Evolutionary conservation across 64 coral and sea anemone species (phyloP), one percentile per base, ranked within the genome.

Genomic region (Stichodactyla mertensii): DNA sequence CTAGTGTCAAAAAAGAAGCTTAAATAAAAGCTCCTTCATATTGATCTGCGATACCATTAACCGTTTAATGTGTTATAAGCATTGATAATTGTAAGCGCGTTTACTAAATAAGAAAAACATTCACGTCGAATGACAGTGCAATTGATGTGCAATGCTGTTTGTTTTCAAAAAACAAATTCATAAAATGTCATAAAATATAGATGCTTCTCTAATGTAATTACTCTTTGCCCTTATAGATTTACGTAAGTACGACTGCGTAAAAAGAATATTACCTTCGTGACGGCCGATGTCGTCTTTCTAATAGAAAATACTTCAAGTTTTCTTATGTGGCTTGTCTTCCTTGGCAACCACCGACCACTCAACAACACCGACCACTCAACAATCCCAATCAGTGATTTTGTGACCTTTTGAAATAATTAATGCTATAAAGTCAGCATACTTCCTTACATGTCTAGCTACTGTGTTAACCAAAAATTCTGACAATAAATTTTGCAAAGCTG

Each of bases 271-370:
- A 74, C 69, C 69, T 74, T 31, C 26, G 36, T 7, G 69, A 31
- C 22, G 69, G 69, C 10, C 27, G 24, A 27, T 31, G 69, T 26
- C 8, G 69, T 26, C 8, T 74, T 31, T n/a, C 12, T 27, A 13
- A 26, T 45, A 45, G 36, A 45, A 45, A 45, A 6, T 36, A 27
- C 10, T 74, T 13, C 19, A 66, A 66, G 7, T 7, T 74, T 9
- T n/a, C n/a, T n/a, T 71, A 22, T 9, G 26, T 11, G 10, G 23
- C 24, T 13, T 58, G 56, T 58, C 56, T 31, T 31, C 69, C 69
- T 74, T 74, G 69, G 69, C 69, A 74, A 74, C 69, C 69, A 74
- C 12, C 22, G 24, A 71, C 24, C 69, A 74, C 69, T 74, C 69
- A 74, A 74, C 69, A 13, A 74, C 69, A 74, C 12, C 22, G 24